Evolutionary conservation across 1,140 invertebrate genomes (phyloP).

Genomic region (Magallana angulata): DNA sequence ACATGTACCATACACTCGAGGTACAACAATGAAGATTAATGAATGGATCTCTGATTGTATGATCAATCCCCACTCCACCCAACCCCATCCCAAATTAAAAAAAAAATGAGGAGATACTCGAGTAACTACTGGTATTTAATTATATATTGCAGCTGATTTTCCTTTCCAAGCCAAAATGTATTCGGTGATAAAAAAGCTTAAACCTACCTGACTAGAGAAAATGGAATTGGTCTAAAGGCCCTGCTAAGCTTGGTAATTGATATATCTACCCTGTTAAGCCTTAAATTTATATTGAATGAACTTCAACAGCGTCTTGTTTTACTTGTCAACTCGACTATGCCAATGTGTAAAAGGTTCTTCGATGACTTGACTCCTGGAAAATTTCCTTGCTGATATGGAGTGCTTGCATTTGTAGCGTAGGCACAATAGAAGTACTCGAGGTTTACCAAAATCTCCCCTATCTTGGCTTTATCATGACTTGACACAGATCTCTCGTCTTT

Average conservation of each 20-base stretch:
- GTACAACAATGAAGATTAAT: no score
- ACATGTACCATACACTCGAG: no score
- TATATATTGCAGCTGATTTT: no score
- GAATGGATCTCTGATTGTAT: no score
- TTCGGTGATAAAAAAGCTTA: neutral
- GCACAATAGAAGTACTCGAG: constrained; percentile 10
- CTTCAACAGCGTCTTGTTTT: neutral
- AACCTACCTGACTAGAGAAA: neutral
- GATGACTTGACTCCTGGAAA: constrained; percentile 17
- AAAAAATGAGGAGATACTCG: no score
- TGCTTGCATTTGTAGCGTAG: neutral
- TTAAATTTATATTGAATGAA: constrained; percentile 33
- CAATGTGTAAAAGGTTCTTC: neutral
- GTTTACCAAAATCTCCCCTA: neutral
- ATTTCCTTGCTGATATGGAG: constrained; percentile 22
- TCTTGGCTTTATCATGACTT: neutral
- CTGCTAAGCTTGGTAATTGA: neutral
- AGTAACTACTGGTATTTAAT: no score
- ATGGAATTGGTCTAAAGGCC: neutral
- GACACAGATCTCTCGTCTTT: neutral
- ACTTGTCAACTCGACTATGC: constrained; percentile 31
- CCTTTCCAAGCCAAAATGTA: no score
- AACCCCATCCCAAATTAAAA: no score
- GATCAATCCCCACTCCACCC: no score
- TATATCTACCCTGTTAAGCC: constrained; percentile 24